These are phyloP conservation scores for Enteromius mattozi DNA, from an alignment of 2,797 vertebrate species.

Conservation along the genomic window DNA sequence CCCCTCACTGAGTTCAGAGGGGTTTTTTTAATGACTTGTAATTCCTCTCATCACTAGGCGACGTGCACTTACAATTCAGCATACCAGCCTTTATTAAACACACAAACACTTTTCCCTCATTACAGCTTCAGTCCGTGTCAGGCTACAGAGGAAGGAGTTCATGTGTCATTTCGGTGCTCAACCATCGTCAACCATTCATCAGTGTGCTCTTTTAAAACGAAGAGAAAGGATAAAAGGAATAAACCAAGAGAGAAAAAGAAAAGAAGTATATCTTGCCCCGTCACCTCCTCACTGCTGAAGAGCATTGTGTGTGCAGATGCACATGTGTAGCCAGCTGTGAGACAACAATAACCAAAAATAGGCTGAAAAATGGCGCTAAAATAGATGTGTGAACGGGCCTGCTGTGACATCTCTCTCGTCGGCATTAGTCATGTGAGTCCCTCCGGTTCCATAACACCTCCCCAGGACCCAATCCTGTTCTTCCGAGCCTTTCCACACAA, in stretches of 20 bases:
- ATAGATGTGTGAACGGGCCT: slow-evolving; percentile 52
- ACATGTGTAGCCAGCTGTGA: slow-evolving; percentile 50
- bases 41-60: slow-evolving; percentile 6
- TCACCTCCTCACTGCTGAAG: slow-evolving; percentile 10
- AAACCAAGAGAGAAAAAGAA: slow-evolving; percentile 16
- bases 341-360: slow-evolving; percentile 63
- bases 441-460: slow-evolving; percentile 60
- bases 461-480: slow-evolving; percentile 56
- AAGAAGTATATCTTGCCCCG: slow-evolving; percentile 16
- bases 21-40: slow-evolving; percentile 55
- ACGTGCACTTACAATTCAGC: slow-evolving; percentile 6
- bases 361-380: slow-evolving; percentile 45
- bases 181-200: slow-evolving; percentile 17
- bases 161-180: background rate
- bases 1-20: slow-evolving; percentile 71
- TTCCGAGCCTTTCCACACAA: slow-evolving; percentile 50
- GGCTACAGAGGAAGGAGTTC: slow-evolving; percentile 19
- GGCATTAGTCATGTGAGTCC: slow-evolving; percentile 56
- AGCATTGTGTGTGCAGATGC: slow-evolving; percentile 48
- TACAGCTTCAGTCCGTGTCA: slow-evolving; percentile 10
- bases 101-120: slow-evolving; percentile 58
- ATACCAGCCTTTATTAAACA: slow-evolving; percentile 33
- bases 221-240: background rate
- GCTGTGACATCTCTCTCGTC: slow-evolving; percentile 54
- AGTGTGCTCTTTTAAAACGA: background rate